Conservation (phyloP, 1,140 invertebrate species). For the Anthonomus grandis region DNA sequence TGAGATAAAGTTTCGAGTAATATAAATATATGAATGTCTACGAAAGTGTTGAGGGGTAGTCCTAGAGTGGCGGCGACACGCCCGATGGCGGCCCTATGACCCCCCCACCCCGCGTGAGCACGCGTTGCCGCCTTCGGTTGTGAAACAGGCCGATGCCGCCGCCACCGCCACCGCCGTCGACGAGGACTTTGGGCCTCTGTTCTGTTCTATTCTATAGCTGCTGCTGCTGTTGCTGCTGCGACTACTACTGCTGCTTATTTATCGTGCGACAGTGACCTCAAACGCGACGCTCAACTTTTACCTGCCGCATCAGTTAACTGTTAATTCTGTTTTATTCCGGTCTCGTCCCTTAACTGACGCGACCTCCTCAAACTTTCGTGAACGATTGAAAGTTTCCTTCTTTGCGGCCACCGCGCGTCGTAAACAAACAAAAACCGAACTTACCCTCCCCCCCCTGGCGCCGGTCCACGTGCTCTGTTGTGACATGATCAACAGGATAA, state of each 20-base stretch:
- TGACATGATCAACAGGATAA: constrained; percentile 43
- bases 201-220: constrained; percentile 48
- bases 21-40: constrained; percentile 15
- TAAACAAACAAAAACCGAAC: constrained; percentile 18
- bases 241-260: no score
- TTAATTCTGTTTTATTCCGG: constrained; percentile 13
- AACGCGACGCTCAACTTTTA: constrained; percentile 38
- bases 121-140: constrained; percentile 46
- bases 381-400: constrained; percentile 16
- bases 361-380: constrained; percentile 10
- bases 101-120: constrained; percentile 38
- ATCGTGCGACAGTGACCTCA: constrained; percentile 47
- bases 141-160: constrained; percentile 34
- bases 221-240: no score
- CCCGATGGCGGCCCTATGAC: constrained; percentile 41
- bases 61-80: constrained; percentile 46
- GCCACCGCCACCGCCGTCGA: no score
- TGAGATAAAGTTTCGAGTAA: neutral
- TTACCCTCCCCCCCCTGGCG: no score
- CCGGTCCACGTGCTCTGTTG: constrained; percentile 36
- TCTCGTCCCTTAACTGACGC: constrained; percentile 17
- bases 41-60: constrained; percentile 32
- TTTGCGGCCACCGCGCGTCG: constrained; percentile 24
- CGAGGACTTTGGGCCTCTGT: constrained; percentile 38
- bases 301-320: constrained; percentile 19